Percentiles rank a stretch among this genome's conserved stretches.
Evolutionary conservation across 2,797 vertebrate species (phyloP).

Genomic region (Acomys russatus): DNA sequence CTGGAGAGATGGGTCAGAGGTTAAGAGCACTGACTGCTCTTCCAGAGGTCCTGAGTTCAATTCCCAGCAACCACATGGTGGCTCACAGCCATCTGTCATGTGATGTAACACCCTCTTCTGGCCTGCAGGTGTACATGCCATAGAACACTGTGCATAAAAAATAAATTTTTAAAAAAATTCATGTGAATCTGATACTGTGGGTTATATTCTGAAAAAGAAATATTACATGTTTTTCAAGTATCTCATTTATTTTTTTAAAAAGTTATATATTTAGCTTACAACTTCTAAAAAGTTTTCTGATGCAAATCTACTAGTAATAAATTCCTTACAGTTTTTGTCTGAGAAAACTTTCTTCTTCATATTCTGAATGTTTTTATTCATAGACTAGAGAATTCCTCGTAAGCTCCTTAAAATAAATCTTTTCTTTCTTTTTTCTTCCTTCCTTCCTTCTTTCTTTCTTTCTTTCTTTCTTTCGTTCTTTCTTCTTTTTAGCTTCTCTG

Average conservation of each 20-base stretch:
- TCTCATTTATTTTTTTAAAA: neutral
- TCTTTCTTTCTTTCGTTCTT: no score
- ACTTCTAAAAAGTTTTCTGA: neutral
- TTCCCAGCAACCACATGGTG: no score
- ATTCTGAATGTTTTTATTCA: neutral
- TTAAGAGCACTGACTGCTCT: no score
- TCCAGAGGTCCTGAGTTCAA: no score
- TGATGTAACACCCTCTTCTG: no score
- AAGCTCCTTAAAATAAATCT: neutral
- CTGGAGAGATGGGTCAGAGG: no score
- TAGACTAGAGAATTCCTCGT: neutral
- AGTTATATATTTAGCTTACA: neutral
- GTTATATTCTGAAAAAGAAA: constrained; percentile 57
- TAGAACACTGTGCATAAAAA: no score
- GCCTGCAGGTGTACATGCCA: no score
- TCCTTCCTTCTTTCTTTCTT: no score
- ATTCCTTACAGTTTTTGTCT: neutral
- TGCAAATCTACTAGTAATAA: neutral
- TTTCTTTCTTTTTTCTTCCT: neutral
- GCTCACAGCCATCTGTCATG: no score
- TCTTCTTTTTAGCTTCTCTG: no score
- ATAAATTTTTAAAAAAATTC: neutral
- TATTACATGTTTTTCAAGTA: constrained; percentile 25
- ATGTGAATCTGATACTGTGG: constrained; percentile 34
- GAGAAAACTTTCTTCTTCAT: neutral